Evolutionary conservation across 2,797 vertebrate genomes (phyloP).

Genomic region (Melanogrammus aeglefinus): DNA sequence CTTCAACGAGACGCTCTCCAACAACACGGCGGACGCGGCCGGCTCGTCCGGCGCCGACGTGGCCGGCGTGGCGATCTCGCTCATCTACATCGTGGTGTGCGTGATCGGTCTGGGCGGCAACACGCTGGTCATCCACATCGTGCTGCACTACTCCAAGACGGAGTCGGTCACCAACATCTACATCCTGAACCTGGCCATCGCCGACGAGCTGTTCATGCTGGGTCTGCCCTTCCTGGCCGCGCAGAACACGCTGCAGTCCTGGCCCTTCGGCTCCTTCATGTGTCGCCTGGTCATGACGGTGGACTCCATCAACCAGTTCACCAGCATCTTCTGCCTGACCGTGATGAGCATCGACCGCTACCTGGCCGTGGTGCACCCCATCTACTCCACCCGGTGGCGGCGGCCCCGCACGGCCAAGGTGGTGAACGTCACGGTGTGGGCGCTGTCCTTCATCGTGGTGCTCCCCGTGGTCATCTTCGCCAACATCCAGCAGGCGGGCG

Average conservation of each 20-base stretch:
- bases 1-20: conserved; percentile 58
- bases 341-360: conserved; percentile 98
- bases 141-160: conserved; percentile 90
- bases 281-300: conserved; percentile 92
- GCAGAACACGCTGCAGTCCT: conserved; percentile 88
- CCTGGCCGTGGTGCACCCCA: conserved; percentile 91
- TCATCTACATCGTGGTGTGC: conserved; percentile 90
- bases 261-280: conserved; percentile 91
- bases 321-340: conserved; percentile 94
- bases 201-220: conserved; percentile 93
- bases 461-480: conserved; percentile 90
- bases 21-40: conserved; percentile 37
- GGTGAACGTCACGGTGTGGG: conserved; percentile 88
- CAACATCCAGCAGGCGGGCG: conserved; percentile 79
- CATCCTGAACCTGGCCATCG: conserved; percentile 94
- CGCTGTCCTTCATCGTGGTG: conserved; percentile 86
- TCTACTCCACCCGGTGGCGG: conserved; percentile 89
- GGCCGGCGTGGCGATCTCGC: conserved; percentile 70
- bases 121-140: conserved; percentile 91
- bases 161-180: conserved; percentile 98
- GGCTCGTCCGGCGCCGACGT: conserved; percentile 50
- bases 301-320: conserved; percentile 96
- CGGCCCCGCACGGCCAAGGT: conserved; percentile 86
- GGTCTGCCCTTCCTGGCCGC: conserved; percentile 92
- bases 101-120: conserved; percentile 88